Conservation (phyloP, 2,113 vertebrate genomes). For the Neodontobutis hainanensis region DNA sequence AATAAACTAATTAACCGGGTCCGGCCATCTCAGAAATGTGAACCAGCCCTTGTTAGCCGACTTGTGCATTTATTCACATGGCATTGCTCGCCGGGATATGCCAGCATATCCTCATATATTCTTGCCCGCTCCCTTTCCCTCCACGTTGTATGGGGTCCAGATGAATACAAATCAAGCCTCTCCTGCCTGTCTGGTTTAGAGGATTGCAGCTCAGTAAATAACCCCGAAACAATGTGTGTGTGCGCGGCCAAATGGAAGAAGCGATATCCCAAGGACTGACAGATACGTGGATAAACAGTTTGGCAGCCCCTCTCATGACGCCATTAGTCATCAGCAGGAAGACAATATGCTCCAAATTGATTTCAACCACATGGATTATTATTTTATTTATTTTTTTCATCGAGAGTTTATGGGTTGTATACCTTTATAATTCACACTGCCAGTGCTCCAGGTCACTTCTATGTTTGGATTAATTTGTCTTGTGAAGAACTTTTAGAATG, state of each 20-base stretch:
- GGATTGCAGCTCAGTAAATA: slow-evolving; percentile 67
- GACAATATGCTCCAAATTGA: slow-evolving; percentile 15
- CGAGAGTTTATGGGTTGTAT: too few species aligned
- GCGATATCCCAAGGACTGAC: slow-evolving; percentile 42
- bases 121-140: slow-evolving; percentile 27
- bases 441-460: too few species aligned
- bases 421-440: too few species aligned
- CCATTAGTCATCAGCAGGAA: slow-evolving; percentile 43
- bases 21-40: slow-evolving; percentile 26
- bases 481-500: too few species aligned
- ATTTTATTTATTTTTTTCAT: too few species aligned
- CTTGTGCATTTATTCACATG: slow-evolving; percentile 25
- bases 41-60: slow-evolving; percentile 28
- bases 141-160: slow-evolving; percentile 34
- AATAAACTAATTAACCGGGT: slow-evolving; percentile 76
- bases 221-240: slow-evolving; percentile 51
- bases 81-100: slow-evolving; percentile 25
- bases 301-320: slow-evolving; percentile 36
- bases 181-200: slow-evolving; percentile 60
- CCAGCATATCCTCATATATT: slow-evolving; percentile 17
- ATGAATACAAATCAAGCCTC: slow-evolving; percentile 70
- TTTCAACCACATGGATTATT: background rate
- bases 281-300: slow-evolving; percentile 42
- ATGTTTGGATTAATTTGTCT: too few species aligned
- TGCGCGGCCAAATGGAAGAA: slow-evolving; percentile 41